These are phyloP conservation scores for Campodea augens DNA, from an alignment of 1,140 invertebrate genomes.

Conservation along the genomic window DNA sequence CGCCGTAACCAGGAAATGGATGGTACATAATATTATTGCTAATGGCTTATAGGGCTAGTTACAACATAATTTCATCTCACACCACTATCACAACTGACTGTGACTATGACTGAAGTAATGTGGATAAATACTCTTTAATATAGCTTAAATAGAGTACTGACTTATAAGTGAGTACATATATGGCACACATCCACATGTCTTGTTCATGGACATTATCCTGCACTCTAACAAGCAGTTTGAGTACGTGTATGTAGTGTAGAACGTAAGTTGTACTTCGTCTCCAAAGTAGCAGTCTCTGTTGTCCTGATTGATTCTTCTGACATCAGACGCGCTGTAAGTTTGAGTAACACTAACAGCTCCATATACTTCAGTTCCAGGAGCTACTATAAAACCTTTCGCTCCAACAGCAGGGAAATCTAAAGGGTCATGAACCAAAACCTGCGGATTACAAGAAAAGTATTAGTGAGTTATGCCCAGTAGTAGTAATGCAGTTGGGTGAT, in stretches of 20 bases:
- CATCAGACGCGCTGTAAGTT: background rate
- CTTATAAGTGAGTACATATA: no score
- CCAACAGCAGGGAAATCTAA: background rate
- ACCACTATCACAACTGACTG: no score
- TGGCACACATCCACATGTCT: background rate
- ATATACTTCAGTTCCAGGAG: background rate
- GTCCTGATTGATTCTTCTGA: background rate
- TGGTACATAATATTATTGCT: no score
- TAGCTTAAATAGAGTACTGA: no score
- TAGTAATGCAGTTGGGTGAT: no score
- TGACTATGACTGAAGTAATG: no score
- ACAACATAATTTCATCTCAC: no score
- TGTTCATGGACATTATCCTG: background rate
- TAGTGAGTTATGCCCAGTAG: no score
- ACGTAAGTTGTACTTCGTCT: background rate
- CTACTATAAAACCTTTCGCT: background rate
- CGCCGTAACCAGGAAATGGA: no score
- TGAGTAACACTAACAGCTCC: background rate
- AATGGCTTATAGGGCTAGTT: no score
- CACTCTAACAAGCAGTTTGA: background rate
- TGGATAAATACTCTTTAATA: no score
- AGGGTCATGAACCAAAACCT: background rate
- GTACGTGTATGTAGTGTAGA: background rate
- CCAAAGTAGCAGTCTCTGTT: background rate
- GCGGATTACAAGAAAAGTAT: no score